A percentile compares a stretch with the other conserved stretches of the same genome.
Evolutionary conservation across 2,113 vertebrate species (phyloP).

Genomic region (Cromileptes altivelis): DNA sequence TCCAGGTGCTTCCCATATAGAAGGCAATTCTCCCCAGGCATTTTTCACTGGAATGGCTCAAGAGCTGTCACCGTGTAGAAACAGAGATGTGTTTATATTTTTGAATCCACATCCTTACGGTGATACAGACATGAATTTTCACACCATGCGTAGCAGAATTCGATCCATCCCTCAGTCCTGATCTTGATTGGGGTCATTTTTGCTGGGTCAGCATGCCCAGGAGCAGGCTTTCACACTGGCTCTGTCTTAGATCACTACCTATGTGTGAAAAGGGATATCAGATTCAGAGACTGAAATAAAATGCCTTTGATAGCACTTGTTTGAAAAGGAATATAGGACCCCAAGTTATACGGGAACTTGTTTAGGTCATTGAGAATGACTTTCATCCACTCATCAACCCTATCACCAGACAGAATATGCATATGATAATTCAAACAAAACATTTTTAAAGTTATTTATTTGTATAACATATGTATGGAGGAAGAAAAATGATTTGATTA

Average conservation of each 20-base stretch:
- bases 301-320: not conserved
- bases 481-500: too few relatives aligned
- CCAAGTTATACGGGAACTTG: not conserved
- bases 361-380: not conserved
- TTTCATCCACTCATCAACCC: not conserved
- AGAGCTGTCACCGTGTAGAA: not conserved
- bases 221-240: not conserved
- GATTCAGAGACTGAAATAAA: not conserved
- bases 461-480: not conserved
- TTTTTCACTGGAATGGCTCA: conserved; percentile 34
- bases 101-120: not conserved
- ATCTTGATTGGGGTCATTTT: conserved; percentile 18
- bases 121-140: not conserved
- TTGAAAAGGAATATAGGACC: too few relatives aligned
- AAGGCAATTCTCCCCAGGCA: conserved; percentile 7
- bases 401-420: not conserved
- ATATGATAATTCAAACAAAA: not conserved
- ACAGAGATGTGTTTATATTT: conserved; percentile 9
- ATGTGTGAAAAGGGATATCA: conserved; percentile 18
- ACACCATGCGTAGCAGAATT: not conserved
- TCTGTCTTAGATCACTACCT: not conserved
- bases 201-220: not conserved
- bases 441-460: not conserved
- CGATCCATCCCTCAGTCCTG: not conserved
- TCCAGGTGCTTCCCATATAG: conserved; percentile 40